phyloP scores from a whole-genome alignment of 1,140 invertebrate species.

The Hylaeus volcanicus region DNA sequence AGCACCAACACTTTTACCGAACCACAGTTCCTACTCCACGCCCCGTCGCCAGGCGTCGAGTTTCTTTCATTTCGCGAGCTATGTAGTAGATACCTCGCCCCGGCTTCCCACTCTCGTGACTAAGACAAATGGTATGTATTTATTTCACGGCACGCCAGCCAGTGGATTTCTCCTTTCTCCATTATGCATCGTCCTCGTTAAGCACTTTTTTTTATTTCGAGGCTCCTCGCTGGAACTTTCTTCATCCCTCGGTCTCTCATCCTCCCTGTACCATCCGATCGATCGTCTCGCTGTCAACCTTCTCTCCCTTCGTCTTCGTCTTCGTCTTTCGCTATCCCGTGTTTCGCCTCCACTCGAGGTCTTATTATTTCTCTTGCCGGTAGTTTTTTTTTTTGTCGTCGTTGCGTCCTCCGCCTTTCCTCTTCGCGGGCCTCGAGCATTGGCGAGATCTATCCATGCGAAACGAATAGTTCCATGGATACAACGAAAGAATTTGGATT shows the following conservation, averaged over 20 bases:
- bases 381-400: conserved; percentile 12
- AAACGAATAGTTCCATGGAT: not conserved
- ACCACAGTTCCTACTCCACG: not conserved
- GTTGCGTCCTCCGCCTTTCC: not conserved
- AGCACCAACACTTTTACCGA: conserved; percentile 22
- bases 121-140: conserved; percentile 69
- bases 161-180: conserved; percentile 68
- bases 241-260: not conserved
- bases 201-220: conserved; percentile 50
- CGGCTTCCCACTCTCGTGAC: conserved; percentile 45
- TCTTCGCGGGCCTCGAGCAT: conserved; percentile 7
- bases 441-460: not conserved
- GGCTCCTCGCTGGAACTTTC: conserved; percentile 8
- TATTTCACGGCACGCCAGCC: conserved; percentile 62
- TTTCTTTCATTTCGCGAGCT: conserved; percentile 37
- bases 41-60: conserved; percentile 22
- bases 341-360: not conserved
- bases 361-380: not conserved
- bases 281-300: not conserved
- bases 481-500: conserved; percentile 54
- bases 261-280: not conserved
- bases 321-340: not conserved
- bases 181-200: conserved; percentile 67
- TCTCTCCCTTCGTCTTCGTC: not conserved
- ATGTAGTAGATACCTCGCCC: conserved; percentile 4